A percentile compares a stretch with the other conserved stretches of the same genome.
phyloP scores from a whole-genome alignment of 2,888 invertebrate species.

The Caenorhabditis virilis region DNA sequence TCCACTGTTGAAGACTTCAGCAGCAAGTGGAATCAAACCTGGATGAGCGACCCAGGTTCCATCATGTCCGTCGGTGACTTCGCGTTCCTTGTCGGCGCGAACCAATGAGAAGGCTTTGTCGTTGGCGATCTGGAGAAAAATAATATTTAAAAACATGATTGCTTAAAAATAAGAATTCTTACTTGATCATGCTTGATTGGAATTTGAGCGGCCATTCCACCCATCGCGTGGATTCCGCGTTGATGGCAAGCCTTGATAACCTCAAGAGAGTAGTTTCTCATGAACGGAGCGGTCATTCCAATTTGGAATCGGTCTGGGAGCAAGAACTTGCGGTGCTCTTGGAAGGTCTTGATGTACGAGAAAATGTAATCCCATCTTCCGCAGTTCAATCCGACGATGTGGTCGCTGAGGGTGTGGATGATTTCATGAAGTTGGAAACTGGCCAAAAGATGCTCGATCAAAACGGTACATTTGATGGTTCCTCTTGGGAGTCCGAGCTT shows the following conservation, averaged over 20 bases:
- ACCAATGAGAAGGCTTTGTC: constrained; percentile 63
- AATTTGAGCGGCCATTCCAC: constrained; percentile 74
- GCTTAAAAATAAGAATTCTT: background rate
- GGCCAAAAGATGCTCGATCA: constrained; percentile 78
- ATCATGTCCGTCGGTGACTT: constrained; percentile 73
- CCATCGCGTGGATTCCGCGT: constrained; percentile 71
- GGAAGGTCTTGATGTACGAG: constrained; percentile 66
- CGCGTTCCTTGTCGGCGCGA: constrained; percentile 68
- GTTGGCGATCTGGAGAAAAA: constrained; percentile 31
- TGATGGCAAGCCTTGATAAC: constrained; percentile 69
- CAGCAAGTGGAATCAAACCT: constrained; percentile 73
- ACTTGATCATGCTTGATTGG: constrained; percentile 70
- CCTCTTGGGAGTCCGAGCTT: constrained; percentile 73
- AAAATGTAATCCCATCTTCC: constrained; percentile 77
- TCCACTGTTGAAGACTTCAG: constrained; percentile 54
- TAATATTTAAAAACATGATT: background rate
- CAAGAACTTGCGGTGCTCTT: constrained; percentile 74
- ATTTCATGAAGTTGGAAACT: constrained; percentile 76
- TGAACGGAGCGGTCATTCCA: constrained; percentile 75
- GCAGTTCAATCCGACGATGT: constrained; percentile 78
- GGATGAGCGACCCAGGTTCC: constrained; percentile 79
- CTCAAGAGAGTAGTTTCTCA: constrained; percentile 75
- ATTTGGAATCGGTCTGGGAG: constrained; percentile 76
- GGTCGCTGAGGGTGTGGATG: constrained; percentile 75
- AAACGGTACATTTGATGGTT: constrained; percentile 77